These are phyloP conservation scores for Andricus curvator DNA, from an alignment of 2,888 invertebrate species.

Conservation along the genomic window DNA sequence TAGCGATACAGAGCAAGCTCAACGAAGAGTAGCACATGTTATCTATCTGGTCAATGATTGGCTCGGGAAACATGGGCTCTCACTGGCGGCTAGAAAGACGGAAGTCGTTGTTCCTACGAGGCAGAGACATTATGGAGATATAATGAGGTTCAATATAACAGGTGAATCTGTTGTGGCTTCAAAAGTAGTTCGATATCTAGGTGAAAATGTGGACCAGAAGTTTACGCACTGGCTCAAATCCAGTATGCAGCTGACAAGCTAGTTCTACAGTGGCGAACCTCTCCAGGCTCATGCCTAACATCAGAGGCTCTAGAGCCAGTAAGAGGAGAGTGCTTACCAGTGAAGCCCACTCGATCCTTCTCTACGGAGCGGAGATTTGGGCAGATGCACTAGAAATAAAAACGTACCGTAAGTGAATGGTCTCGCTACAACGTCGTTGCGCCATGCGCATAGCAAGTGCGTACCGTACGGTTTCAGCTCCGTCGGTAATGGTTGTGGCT, in stretches of 20 bases:
- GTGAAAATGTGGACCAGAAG: too few relatives aligned
- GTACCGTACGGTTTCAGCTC: too few relatives aligned
- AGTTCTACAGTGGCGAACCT: background rate
- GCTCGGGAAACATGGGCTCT: background rate
- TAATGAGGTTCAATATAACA: too few relatives aligned
- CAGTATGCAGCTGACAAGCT: background rate
- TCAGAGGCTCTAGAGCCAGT: conserved; percentile 43
- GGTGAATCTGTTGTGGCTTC: too few relatives aligned
- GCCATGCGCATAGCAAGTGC: too few relatives aligned
- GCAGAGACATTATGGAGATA: too few relatives aligned
- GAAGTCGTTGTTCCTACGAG: background rate
- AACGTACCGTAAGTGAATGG: too few relatives aligned
- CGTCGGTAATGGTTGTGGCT: too few relatives aligned
- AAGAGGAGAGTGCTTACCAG: conserved; percentile 47
- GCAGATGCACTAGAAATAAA: too few relatives aligned
- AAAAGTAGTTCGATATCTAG: too few relatives aligned
- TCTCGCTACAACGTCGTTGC: too few relatives aligned
- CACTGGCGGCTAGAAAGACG: background rate
- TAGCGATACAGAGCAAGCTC: background rate
- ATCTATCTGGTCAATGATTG: background rate
- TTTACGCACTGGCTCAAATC: background rate
- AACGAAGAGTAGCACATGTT: background rate
- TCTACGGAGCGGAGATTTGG: conserved; percentile 57
- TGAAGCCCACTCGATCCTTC: conserved; percentile 52
- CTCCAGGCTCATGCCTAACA: too few relatives aligned